Evolutionary conservation across 2,797 vertebrate genomes (phyloP), one percentile per base, ranked within the genome.

Genomic region (Leptoclinus maculatus): DNA sequence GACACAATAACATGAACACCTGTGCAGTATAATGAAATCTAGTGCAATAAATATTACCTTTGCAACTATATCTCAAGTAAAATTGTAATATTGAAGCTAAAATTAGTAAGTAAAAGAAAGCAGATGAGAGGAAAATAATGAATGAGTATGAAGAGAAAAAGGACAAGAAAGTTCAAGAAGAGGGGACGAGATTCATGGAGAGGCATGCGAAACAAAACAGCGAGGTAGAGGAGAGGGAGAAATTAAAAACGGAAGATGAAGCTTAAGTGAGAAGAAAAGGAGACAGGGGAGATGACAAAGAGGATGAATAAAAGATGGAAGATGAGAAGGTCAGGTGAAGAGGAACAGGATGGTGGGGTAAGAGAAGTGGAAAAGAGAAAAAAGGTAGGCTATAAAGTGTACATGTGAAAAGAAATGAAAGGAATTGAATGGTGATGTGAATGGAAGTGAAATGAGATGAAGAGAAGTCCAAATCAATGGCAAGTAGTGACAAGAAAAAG

Each of bases 1-100:
- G 74, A 77, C 53, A 45, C 23, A 81, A 60, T 47, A 60, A 71
- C 29, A 78, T 9, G 57, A 60, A 79, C 74, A 80, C 73, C 63
- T 80, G 75, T 78, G 60, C 56, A 60, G 17, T 47, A 47, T 45
- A 75, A 66, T 43, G 32, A 39, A 62, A 39, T 70, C 4, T 17
- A 62, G 32, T 16, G 47, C 21, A 74, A 66, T 51, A 36, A 49
- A 38, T 9, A 73, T 19, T 45, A 60, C 8, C 53, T 41, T 36
- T 56, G 0, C 36, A 39, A 64, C 13, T 17, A 41, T 27, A 49
- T 11, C 11, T 65, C 21, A 12, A 21, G 4, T 23, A 72, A 10
- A 51, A 8, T 14, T 70, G 51, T 8, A 54, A 34, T 21, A 38
- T 13, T 51, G 14, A 62, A 32, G 56, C 3, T 14, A 7, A 49